A percentile compares a stretch with the other conserved stretches of the same genome.
These are phyloP conservation scores for Isurus oxyrinchus DNA, from an alignment of 2,113 vertebrate species.

Conservation along the genomic window DNA sequence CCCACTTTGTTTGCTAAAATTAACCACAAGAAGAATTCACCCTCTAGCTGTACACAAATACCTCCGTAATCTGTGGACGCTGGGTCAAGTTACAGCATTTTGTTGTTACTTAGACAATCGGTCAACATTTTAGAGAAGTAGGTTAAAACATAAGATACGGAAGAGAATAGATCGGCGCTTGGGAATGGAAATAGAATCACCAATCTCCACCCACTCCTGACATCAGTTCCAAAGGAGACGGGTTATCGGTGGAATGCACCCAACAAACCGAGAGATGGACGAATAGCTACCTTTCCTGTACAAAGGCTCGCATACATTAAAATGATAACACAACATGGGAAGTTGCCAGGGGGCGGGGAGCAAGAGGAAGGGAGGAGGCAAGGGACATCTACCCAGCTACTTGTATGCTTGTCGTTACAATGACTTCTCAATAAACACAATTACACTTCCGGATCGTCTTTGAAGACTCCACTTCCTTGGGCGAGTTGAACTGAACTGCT, in stretches of 20 bases:
- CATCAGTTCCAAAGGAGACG: not conserved
- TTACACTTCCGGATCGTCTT: conserved; percentile 1
- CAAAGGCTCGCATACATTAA: too few species aligned
- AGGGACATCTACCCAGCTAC: not conserved
- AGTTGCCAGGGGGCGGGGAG: not conserved
- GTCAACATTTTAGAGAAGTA: not conserved
- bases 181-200: not conserved
- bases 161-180: not conserved
- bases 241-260: not conserved
- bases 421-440: not conserved
- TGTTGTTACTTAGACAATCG: not conserved
- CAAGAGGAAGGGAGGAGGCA: not conserved
- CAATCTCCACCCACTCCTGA: not conserved
- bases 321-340: not conserved
- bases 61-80: not conserved
- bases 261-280: not conserved
- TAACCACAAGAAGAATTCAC: not conserved
- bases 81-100: not conserved
- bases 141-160: not conserved
- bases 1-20: not conserved
- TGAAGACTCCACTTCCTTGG: not conserved
- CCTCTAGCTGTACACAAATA: not conserved
- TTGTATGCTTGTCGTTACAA: not conserved
- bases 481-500: not conserved
- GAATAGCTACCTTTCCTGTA: not conserved